These are phyloP conservation scores for Trilocha varians DNA, from an alignment of 2,888 invertebrate species.

Conservation along the genomic window DNA sequence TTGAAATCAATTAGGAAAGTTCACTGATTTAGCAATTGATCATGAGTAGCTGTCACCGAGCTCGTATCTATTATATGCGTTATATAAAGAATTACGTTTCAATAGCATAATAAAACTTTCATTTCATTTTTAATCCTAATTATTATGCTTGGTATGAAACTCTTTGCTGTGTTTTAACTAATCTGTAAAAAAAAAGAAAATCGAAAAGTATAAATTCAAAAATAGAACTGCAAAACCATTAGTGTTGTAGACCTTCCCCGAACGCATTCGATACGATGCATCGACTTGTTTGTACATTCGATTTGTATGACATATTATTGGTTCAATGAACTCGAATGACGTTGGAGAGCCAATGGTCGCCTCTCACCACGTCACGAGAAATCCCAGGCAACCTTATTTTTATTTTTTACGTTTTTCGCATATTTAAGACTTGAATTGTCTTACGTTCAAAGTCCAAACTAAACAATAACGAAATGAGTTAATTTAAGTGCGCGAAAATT, in stretches of 20 bases:
- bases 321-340: constrained; percentile 41
- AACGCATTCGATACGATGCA: constrained; percentile 22
- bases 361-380: constrained; percentile 33
- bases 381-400: constrained; percentile 20
- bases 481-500: too few relatives aligned
- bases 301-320: constrained; percentile 28
- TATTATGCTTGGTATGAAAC: too few relatives aligned
- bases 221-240: constrained; percentile 7
- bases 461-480: too few relatives aligned
- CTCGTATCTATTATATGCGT: too few relatives aligned
- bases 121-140: too few relatives aligned
- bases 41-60: not conserved
- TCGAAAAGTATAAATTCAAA: too few relatives aligned
- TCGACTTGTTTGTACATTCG: constrained; percentile 34
- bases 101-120: too few relatives aligned
- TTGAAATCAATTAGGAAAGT: not conserved
- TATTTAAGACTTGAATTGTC: not conserved
- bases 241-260: constrained; percentile 12
- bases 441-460: too few relatives aligned
- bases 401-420: not conserved
- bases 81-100: too few relatives aligned
- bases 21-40: not conserved
- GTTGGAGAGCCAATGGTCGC: constrained; percentile 19
- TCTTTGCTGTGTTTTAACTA: too few relatives aligned
- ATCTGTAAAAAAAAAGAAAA: too few relatives aligned